A percentile compares a stretch with the other conserved stretches of the same genome.
These are phyloP conservation scores for Channa argus DNA, from an alignment of 2,113 vertebrate genomes.

Conservation along the genomic window DNA sequence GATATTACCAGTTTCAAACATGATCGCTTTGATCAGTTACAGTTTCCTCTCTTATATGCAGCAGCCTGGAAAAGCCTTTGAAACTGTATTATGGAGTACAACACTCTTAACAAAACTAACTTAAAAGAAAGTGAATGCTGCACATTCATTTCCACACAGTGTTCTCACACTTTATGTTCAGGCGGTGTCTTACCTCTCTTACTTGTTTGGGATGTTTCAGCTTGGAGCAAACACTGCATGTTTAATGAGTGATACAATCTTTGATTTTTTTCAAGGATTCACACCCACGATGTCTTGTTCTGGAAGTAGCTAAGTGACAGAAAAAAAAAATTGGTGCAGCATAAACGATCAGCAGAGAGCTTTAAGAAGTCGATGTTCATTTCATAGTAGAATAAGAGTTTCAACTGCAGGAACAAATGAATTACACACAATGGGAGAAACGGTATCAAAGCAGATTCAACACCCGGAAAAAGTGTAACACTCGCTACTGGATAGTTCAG, in stretches of 20 bases:
- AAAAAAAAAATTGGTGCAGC: background rate
- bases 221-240: background rate
- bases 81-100: constrained; percentile 9
- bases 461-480: background rate
- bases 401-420: constrained; percentile 9
- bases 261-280: constrained; percentile 38
- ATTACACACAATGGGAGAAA: background rate
- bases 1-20: background rate
- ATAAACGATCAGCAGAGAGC: background rate
- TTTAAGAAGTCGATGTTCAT: background rate
- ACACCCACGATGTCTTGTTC: constrained; percentile 32
- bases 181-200: constrained; percentile 8
- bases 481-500: background rate
- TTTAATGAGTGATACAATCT: constrained; percentile 44
- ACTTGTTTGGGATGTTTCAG: constrained; percentile 29
- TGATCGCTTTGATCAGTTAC: background rate
- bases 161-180: constrained; percentile 4
- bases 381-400: constrained; percentile 25
- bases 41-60: background rate
- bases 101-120: constrained; percentile 1
- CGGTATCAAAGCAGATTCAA: background rate
- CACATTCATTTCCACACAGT: constrained; percentile 6
- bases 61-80: constrained; percentile 7
- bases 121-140: constrained; percentile 24
- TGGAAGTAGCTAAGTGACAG: constrained; percentile 33